Base-by-base conservation (phyloP, 2,888 invertebrate genomes). In the Hemaris fuciformis region DNA sequence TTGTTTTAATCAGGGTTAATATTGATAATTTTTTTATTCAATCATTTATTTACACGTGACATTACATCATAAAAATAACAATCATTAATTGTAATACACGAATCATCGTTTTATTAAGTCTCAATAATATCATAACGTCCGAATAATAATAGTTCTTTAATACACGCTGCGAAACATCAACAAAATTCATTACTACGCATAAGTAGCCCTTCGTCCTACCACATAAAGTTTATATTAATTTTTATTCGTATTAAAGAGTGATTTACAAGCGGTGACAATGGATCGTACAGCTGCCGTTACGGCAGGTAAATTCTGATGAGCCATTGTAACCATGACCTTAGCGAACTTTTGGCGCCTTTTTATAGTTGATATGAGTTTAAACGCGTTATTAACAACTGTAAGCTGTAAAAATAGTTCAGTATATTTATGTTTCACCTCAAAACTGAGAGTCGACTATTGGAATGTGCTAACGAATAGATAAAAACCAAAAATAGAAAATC, bases 271-370 rank as follows among this genome's bases (percentile, higher is more conserved):
- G 31, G 10, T 73, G 71, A 79, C 80, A 83, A 79, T 81, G 61
- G 80, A 75, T 82, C 80, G 79, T 79, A 83, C 85, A 85, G 83
- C 85, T 85, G 85, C 79, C 74, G 73, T 74, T 74, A 76, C 76
- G 74, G 77, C 59, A 62, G 56, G 69, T 62, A 62, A 59, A 48
- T 57, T 63, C 60, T 62, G 62, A 63, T 73, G 60, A 62, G 65
- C 53, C 31, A 63, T 20, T 34, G 27, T 64, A 71, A 67, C 73
- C 71, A 67, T 71, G 70, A 66, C 70, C 70, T 70, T 71, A 72
- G 63, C 61, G 66, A 70, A 68, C 67, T 66, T 61, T 71, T 70
- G 72, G 70, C 70, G 71, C 71, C 69, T 72, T 66, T 66, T 63
- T 61, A 60, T 61, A 61, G 58, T 34, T 34, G 42, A 43, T 56